A percentile compares a stretch with the other conserved stretches of the same genome.
Evolutionary conservation across 1,140 invertebrate species (phyloP).

Genomic region (Leptopilina boulardi): DNA sequence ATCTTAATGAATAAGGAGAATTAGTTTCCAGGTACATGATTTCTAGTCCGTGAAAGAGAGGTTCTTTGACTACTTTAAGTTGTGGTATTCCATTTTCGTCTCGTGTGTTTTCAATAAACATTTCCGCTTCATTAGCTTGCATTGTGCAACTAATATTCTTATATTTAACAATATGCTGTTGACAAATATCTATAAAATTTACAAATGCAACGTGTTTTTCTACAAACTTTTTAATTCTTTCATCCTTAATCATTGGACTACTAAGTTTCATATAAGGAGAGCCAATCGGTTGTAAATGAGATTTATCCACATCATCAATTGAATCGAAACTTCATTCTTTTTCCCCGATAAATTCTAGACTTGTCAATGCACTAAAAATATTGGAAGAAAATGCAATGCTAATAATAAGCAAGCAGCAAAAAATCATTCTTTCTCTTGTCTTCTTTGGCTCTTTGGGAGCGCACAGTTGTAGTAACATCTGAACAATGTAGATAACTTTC

Average conservation of each 20-base stretch:
- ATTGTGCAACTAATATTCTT: background rate
- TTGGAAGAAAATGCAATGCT: background rate
- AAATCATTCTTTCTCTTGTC: background rate
- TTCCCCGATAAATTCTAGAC: background rate
- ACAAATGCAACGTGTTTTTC: background rate
- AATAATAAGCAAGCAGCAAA: background rate
- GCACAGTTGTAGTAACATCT: background rate
- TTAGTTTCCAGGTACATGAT: background rate
- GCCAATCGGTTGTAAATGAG: background rate
- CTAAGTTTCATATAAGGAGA: background rate
- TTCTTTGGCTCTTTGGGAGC: background rate
- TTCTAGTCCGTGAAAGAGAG: too few species aligned
- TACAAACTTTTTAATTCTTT: background rate
- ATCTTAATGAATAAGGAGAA: background rate
- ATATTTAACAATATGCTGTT: background rate
- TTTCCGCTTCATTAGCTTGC: too few species aligned
- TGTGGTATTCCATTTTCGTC: too few species aligned
- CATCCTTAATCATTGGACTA: background rate
- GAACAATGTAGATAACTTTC: background rate
- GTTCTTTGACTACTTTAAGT: too few species aligned
- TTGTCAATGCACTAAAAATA: background rate
- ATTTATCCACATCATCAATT: background rate
- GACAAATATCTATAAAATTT: background rate
- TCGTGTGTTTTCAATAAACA: too few species aligned
- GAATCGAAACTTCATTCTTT: background rate